phyloP scores from a whole-genome alignment of 2,888 invertebrate species.

The Cryptocephalus primarius region DNA sequence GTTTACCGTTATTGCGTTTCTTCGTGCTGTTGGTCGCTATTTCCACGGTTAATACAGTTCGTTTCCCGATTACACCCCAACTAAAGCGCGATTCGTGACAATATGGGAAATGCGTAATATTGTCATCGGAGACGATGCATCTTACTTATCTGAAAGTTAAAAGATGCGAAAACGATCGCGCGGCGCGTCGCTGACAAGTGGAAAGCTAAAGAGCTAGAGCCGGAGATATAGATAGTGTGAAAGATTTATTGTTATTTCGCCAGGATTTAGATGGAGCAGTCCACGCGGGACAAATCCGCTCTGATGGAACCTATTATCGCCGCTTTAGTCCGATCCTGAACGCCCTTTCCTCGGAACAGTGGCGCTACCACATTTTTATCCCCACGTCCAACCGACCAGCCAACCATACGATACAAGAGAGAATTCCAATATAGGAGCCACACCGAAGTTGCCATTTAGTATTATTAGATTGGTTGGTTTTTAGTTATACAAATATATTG shows the following conservation, averaged over 20 bases:
- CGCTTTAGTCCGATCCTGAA: constrained; percentile 21
- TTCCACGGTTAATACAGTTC: too few relatives aligned
- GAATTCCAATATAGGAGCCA: too few relatives aligned
- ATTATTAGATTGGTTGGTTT: too few relatives aligned
- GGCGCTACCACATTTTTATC: too few relatives aligned
- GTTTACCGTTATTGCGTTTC: too few relatives aligned
- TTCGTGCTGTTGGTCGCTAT: too few relatives aligned
- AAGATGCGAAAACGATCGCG: constrained; percentile 32
- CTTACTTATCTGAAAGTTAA: constrained; percentile 31
- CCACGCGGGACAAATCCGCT: constrained; percentile 29
- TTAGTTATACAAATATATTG: too few relatives aligned
- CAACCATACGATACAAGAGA: too few relatives aligned
- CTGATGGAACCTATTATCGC: constrained; percentile 31
- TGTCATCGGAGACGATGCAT: constrained; percentile 24
- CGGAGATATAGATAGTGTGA: constrained; percentile 30
- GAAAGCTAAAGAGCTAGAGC: constrained; percentile 23
- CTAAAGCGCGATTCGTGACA: too few relatives aligned
- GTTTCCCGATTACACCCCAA: too few relatives aligned
- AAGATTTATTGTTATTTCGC: constrained; percentile 35
- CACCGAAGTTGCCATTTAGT: too few relatives aligned
- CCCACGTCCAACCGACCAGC: too few relatives aligned
- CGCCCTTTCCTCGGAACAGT: not conserved
- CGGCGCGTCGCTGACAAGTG: constrained; percentile 28
- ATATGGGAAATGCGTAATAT: constrained; percentile 2
- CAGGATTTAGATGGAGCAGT: constrained; percentile 30